Base-by-base conservation (phyloP, 2,113 vertebrate genomes). In the Bothrops jararaca region DNA sequence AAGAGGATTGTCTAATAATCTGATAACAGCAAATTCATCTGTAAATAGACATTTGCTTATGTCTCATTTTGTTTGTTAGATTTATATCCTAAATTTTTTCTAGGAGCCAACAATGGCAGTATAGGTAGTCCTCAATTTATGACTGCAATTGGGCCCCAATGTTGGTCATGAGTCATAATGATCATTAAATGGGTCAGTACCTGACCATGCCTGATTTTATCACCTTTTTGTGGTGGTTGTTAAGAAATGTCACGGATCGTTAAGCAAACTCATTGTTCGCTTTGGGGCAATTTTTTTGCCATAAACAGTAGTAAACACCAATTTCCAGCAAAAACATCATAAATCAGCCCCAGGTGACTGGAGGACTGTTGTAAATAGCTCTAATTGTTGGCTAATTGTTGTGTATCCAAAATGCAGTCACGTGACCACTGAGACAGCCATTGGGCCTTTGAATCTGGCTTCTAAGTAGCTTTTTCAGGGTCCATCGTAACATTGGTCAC, bases 401-500 rank as follows among this genome's bases (percentile, higher is more conserved):
- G 29, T 18, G 29, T 34, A 24, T 15, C 13, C 64, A 34, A 69
- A 69, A 18, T 69, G 29, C 29, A 69, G 29, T 15, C 64, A 34
- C 2, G 0, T 69, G 29, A 69, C 11, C 29, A 34, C 60, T 69
- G 11, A 29, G 12, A 12, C 12, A 69, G 60, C 29, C 60, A n/a
- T 15, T 69, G 60, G 60, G n/a, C 29, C 60, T 69, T n/a, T 69
- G 58, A 29, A 60, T 60, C 24, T 60, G 26, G 11, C 29, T n/a
- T n/a, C 29, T 69, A 69, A 13, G 29, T 69, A 69, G 29, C 10
- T n/a, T 69, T 64, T 64, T 64, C 26, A 69, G 11, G 60, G 1
- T 69, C 60, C 60, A 15, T n/a, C 11, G 0, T 69, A n/a, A 69
- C 29, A 15, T 69, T 0, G 4, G 4, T 69, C 13, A n/a, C 60